phyloP scores from a whole-genome alignment of 1,140 invertebrate species.

The Leptonema lineaticorne region DNA sequence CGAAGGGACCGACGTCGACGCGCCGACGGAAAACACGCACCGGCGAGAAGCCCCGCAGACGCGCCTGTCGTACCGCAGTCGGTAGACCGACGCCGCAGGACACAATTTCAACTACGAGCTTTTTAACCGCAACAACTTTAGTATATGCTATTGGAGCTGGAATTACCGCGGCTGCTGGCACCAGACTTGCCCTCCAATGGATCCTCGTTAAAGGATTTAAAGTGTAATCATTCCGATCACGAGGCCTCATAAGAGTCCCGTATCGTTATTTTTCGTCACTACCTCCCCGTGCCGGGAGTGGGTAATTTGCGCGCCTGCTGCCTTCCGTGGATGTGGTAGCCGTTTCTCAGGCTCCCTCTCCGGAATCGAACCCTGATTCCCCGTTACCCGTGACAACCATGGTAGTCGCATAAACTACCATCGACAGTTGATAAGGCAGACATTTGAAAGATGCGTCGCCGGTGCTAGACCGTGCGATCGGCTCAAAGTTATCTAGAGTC shows the following conservation, averaged over 20 bases:
- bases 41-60: no score
- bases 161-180: conserved; percentile 90
- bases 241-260: conserved; percentile 71
- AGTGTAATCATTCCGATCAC: conserved; percentile 89
- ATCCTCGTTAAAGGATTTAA: conserved; percentile 87
- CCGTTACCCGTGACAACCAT: conserved; percentile 78
- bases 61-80: no score
- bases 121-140: conserved; percentile 82
- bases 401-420: conserved; percentile 76
- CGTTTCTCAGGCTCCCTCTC: conserved; percentile 61
- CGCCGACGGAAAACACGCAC: no score
- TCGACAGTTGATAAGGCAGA: conserved; percentile 87
- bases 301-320: conserved; percentile 88
- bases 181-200: conserved; percentile 90
- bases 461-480: conserved; percentile 73
- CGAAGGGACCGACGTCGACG: no score
- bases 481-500: conserved; percentile 80
- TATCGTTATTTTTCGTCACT: conserved; percentile 89
- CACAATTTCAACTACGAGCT: conserved; percentile 73
- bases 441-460: conserved; percentile 82
- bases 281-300: conserved; percentile 77
- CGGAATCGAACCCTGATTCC: conserved; percentile 68
- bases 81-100: no score
- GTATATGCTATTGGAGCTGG: conserved; percentile 89
- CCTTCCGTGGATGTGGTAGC: conserved; percentile 91